Conservation (phyloP, 2,113 vertebrate species). For the Aptenodytes forsteri region DNA sequence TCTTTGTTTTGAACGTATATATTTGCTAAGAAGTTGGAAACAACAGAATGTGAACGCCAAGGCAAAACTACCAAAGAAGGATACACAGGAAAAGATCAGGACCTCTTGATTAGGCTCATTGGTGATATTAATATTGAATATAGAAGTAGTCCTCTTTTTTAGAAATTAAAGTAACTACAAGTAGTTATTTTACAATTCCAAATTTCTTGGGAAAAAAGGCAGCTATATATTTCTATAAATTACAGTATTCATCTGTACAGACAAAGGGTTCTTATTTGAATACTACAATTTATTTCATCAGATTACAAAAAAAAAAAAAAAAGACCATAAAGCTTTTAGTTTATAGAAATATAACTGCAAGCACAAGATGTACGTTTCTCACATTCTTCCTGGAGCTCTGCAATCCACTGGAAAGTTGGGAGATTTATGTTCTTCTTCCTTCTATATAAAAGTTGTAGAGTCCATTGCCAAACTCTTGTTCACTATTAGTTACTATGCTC, state of each 20-base stretch:
- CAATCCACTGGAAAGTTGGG: neutral
- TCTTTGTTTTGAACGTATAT: neutral
- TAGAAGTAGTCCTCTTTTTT: neutral
- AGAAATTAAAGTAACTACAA: neutral
- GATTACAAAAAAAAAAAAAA: neutral
- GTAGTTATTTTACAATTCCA: neutral
- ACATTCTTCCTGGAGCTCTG: neutral
- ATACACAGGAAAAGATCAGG: neutral
- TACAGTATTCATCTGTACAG: neutral
- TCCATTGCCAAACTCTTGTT: neutral
- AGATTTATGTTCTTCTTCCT: neutral
- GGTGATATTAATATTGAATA: neutral
- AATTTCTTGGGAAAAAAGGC: neutral
- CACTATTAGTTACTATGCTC: conserved; percentile 44
- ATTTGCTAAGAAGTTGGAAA: neutral
- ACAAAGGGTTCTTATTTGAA: neutral
- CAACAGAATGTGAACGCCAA: neutral
- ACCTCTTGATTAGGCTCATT: neutral
- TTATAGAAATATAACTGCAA: neutral
- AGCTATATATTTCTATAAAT: neutral
- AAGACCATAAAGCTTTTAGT: neutral
- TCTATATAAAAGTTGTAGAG: neutral
- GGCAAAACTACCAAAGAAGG: neutral
- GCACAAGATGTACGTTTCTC: neutral
- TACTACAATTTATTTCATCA: neutral